Conservation (phyloP, 2,888 invertebrate genomes). For the Ischnus inquisitorius region DNA sequence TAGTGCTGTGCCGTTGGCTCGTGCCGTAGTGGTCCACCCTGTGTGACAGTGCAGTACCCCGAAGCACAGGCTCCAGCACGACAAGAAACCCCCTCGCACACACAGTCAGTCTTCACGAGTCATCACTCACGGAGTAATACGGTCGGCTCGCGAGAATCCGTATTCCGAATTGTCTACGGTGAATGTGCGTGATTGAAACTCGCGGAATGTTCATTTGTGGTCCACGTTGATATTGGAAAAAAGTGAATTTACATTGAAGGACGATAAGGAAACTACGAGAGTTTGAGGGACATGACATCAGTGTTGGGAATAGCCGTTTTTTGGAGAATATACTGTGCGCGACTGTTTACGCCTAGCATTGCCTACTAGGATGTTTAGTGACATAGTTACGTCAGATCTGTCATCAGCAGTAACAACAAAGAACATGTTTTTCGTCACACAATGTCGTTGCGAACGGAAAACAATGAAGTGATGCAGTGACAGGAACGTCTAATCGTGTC, state of each 20-base stretch:
- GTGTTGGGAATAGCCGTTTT: conserved; percentile 30
- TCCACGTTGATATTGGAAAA: neutral
- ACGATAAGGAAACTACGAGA: conserved; percentile 13
- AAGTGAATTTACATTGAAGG: conserved; percentile 30
- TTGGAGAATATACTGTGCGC: conserved; percentile 5
- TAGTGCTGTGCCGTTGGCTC: conserved; percentile 85
- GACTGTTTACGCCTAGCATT: neutral
- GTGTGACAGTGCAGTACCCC: conserved; percentile 76
- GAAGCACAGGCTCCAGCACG: conserved; percentile 70
- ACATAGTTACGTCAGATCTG: neutral
- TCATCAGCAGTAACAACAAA: neutral
- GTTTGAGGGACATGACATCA: conserved; percentile 32
- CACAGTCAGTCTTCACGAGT: conserved; percentile 62
- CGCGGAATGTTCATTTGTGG: conserved; percentile 1
- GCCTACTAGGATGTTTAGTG: conserved; percentile 44
- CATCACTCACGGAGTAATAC: conserved; percentile 59
- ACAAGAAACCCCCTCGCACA: conserved; percentile 43
- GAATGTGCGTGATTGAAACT: conserved; percentile 12
- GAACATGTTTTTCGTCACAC: neutral
- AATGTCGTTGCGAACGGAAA: neutral
- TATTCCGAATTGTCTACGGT: neutral
- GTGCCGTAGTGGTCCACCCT: conserved; percentile 81
- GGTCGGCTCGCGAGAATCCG: conserved; percentile 25
- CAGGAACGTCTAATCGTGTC: conserved; percentile 1
- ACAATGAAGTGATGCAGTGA: conserved; percentile 36